Evolutionary conservation across 2,113 vertebrate species (phyloP), one percentile per base, ranked within the genome.

Genomic region (Halcyon malimbica): DNA sequence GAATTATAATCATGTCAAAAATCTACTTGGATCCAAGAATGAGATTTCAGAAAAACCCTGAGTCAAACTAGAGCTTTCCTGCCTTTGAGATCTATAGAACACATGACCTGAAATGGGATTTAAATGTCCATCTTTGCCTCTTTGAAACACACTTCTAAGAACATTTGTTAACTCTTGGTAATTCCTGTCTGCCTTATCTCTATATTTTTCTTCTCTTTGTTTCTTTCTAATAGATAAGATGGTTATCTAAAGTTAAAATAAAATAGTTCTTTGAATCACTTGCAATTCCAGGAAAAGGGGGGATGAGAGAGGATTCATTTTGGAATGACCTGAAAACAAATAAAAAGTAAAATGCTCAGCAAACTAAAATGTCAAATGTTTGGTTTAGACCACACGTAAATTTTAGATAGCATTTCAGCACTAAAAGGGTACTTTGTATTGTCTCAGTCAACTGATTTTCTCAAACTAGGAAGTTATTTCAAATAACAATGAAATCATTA

Each of bases 1-100:
- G 89, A 96, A 96, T 93, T 96, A 96, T 84, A 95, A 93, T 94
- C 73, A 87, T 64, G 83, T 84, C 94, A 96, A 91, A 96, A 90
- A 70, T 92, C 64, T 74, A 67, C 68, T 83, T 81, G 69, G 91
- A 89, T 94, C 69, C 91, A 96, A 74, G 64, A 95, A 94, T 64
- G 80, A 93, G 85, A 71, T 95, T 93, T 94, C 76, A 92, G 89
- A 83, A 93, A 95, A 93, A 68, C 21, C 83, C 85, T 41, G 64
- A 96, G 53, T 89, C 71, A 79, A 92, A 85, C 59, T 62, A 95
- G 79, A 94, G 76, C 42, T 92, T 91, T 92, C 56, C 42, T 90
- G 76, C 76, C 56, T 94, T 85, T 77, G 46, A 87, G 83, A 93
- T 67, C 68, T 42, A 37, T 24, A 54, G 78, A 85, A 91, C 31